Conservation (phyloP, 1,140 invertebrate genomes). For the Hestina assimilis region DNA sequence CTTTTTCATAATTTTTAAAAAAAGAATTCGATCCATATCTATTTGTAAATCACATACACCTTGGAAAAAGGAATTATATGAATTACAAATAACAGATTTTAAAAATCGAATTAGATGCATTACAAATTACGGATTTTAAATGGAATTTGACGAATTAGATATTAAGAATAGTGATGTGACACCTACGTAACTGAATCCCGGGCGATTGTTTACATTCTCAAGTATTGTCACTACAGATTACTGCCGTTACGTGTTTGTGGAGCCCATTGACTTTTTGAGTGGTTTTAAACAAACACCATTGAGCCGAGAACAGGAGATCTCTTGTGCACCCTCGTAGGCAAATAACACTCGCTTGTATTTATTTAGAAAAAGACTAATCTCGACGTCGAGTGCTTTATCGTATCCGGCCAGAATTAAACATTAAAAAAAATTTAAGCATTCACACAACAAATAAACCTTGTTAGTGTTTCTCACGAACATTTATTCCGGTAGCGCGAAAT, state of each 20-base stretch:
- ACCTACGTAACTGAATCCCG: slow-evolving; percentile 19
- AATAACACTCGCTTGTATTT: slow-evolving; percentile 61
- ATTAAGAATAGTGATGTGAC: slow-evolving; percentile 26
- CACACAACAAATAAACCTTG: slow-evolving; percentile 42
- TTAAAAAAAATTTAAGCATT: slow-evolving; percentile 34
- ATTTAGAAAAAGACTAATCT: slow-evolving; percentile 69
- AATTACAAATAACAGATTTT: neutral
- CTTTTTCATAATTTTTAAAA: too few relatives aligned
- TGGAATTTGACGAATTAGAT: neutral
- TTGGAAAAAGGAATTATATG: too few relatives aligned
- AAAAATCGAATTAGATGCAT: neutral
- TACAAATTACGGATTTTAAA: neutral
- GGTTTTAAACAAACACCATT: slow-evolving; percentile 70
- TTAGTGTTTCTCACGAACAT: slow-evolving; percentile 51
- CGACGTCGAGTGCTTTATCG: slow-evolving; percentile 57
- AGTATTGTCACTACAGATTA: slow-evolving; percentile 65
- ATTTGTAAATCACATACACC: too few relatives aligned
- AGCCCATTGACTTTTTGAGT: slow-evolving; percentile 60
- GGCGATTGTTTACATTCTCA: slow-evolving; percentile 41
- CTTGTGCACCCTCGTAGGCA: slow-evolving; percentile 53
- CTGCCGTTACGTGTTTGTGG: slow-evolving; percentile 51
- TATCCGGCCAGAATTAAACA: slow-evolving; percentile 51
- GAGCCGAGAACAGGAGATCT: slow-evolving; percentile 55
- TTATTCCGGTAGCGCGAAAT: slow-evolving; percentile 28
- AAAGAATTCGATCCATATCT: too few relatives aligned